Evolutionary conservation across 2,113 vertebrate species (phyloP).

Genomic region (Baryphthengus martii): DNA sequence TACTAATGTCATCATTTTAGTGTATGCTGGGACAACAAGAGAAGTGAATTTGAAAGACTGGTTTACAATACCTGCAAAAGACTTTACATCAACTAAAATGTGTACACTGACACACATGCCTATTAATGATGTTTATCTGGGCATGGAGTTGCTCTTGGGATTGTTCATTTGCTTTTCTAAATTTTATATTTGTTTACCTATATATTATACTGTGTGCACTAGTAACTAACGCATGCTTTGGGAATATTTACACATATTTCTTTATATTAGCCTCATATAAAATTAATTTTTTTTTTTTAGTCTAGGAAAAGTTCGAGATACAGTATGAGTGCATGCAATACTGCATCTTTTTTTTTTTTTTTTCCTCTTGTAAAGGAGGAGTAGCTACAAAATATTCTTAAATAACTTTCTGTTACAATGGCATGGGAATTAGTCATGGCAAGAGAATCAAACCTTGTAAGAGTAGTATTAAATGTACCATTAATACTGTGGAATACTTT

Average conservation of each 20-base stretch:
- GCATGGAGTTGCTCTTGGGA: background rate
- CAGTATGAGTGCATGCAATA: background rate
- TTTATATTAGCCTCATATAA: background rate
- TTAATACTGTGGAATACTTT: background rate
- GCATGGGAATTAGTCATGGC: background rate
- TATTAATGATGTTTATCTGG: background rate
- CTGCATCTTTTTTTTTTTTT: accelerated
- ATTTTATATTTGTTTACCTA: background rate
- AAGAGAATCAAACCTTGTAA: background rate
- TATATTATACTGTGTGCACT: background rate
- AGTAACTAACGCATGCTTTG: background rate
- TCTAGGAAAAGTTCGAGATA: background rate
- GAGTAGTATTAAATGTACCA: background rate
- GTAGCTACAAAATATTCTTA: background rate
- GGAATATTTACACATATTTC: background rate
- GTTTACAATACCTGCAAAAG: background rate
- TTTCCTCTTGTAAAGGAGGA: background rate
- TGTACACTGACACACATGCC: background rate
- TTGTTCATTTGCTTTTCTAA: background rate
- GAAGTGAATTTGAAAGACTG: background rate
- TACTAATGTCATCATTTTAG: background rate
- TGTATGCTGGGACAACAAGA: background rate
- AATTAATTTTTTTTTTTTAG: background rate
- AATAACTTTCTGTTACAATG: background rate
- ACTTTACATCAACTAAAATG: background rate